A percentile compares a stretch with the other conserved stretches of the same genome.
Conservation (phyloP, 2,888 invertebrate species). For the Endomychus coccineus region DNA sequence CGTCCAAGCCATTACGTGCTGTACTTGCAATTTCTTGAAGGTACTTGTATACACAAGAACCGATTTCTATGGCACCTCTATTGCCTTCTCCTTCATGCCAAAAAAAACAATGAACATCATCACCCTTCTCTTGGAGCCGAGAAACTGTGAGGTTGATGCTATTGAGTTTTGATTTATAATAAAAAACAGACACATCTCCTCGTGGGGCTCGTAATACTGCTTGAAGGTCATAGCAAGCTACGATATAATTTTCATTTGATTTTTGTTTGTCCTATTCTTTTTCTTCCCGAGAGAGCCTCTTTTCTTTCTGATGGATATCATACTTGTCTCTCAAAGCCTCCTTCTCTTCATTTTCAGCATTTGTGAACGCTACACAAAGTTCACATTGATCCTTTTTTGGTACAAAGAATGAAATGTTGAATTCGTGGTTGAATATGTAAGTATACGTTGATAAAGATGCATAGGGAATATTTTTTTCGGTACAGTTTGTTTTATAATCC, state of each 20-base stretch:
- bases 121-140: constrained; percentile 6
- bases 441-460: constrained; percentile 22
- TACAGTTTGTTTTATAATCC: constrained; percentile 21
- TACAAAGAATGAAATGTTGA: constrained; percentile 5
- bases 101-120: constrained; percentile 8
- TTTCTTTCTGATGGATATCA: constrained; percentile 9
- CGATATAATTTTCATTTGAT: constrained; percentile 7
- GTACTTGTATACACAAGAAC: not conserved
- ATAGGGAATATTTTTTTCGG: constrained; percentile 13
- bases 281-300: constrained; percentile 9
- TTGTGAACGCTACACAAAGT: constrained; percentile 6
- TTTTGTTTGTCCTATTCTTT: constrained; percentile 10
- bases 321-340: constrained; percentile 6
- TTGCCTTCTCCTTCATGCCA: constrained; percentile 15
- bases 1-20: not conserved
- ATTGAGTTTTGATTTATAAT: constrained; percentile 1
- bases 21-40: not conserved
- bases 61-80: constrained; percentile 14
- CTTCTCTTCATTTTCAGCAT: constrained; percentile 8
- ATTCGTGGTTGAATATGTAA: constrained; percentile 17
- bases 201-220: constrained; percentile 23
- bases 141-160: constrained; percentile 15
- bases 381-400: constrained; percentile 17
- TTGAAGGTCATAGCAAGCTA: constrained; percentile 24
- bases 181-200: constrained; percentile 5